A percentile compares a stretch with the other conserved stretches of the same genome.
Conservation (phyloP, 1,140 invertebrate species). For the Lethrus apterus region DNA sequence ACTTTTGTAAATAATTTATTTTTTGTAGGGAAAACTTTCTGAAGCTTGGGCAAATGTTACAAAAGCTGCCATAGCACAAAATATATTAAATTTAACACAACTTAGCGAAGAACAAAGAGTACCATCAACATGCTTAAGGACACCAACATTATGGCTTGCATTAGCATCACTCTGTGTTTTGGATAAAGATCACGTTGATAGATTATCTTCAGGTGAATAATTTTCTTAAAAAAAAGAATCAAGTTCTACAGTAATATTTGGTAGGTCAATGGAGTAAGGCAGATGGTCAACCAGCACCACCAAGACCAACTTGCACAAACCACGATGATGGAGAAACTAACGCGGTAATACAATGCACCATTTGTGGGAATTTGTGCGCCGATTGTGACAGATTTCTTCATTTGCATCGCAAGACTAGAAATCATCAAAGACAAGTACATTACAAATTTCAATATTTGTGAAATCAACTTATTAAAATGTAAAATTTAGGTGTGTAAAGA, state of each 20-base stretch:
- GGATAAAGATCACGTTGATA: constrained; percentile 84
- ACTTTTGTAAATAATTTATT: constrained; percentile 5
- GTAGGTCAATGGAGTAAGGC: constrained; percentile 61
- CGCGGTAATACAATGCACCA: constrained; percentile 86
- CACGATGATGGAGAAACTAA: constrained; percentile 94
- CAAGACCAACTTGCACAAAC: constrained; percentile 81
- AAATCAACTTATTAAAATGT: not conserved
- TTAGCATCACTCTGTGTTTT: constrained; percentile 88
- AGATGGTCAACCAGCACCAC: constrained; percentile 52
- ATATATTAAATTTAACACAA: constrained; percentile 78
- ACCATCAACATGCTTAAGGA: constrained; percentile 69
- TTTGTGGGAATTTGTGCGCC: constrained; percentile 87
- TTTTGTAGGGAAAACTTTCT: constrained; percentile 73
- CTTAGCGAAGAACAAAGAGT: constrained; percentile 66
- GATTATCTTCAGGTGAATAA: constrained; percentile 42
- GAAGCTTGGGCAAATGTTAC: constrained; percentile 80
- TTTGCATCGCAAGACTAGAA: constrained; percentile 77
- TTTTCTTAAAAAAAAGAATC: not conserved
- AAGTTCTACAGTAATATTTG: constrained; percentile 34
- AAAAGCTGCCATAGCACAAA: constrained; percentile 85
- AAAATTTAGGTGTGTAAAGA: constrained; percentile 81
- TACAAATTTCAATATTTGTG: not conserved
- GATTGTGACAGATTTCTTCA: constrained; percentile 95
- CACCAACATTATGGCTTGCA: constrained; percentile 84
- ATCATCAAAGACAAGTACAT: constrained; percentile 76